Evolutionary conservation across 1,140 invertebrate genomes (phyloP).

Genomic region (Drosophila azteca): DNA sequence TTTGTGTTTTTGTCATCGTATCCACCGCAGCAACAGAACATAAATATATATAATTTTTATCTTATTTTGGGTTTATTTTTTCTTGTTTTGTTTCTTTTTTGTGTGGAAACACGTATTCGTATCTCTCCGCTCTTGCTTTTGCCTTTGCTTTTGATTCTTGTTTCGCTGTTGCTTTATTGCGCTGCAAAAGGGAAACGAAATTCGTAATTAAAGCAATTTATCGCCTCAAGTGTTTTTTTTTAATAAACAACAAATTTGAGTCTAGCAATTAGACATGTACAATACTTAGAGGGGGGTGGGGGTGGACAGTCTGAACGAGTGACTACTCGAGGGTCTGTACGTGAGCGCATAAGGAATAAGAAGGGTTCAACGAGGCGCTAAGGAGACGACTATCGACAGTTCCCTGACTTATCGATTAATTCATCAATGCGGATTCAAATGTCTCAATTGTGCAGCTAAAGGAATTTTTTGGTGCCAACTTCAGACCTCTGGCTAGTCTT

Average conservation of each 20-base stretch:
- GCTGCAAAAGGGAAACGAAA: conserved; percentile 57
- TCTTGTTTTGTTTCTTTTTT: conserved; percentile 22
- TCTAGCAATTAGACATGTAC: conserved; percentile 25
- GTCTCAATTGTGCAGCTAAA: too few species aligned
- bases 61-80: conserved; percentile 25
- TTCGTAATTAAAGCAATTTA: conserved; percentile 45
- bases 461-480: too few species aligned
- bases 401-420: too few species aligned
- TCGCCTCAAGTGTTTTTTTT: conserved; percentile 25
- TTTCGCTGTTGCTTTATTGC: conserved; percentile 40
- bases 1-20: conserved; percentile 32
- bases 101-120: conserved; percentile 54
- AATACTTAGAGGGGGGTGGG: conserved; percentile 3
- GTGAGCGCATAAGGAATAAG: too few species aligned
- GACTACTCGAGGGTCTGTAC: too few species aligned
- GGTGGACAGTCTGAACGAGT: background rate
- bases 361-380: background rate
- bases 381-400: background rate
- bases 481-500: too few species aligned
- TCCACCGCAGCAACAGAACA: conserved; percentile 4
- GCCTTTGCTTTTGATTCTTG: conserved; percentile 27
- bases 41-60: conserved; percentile 50
- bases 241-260: conserved; percentile 24
- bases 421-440: too few species aligned
- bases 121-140: conserved; percentile 30